phyloP scores from a whole-genome alignment of 2,113 vertebrate genomes.

The Phaethornis superciliosus region DNA sequence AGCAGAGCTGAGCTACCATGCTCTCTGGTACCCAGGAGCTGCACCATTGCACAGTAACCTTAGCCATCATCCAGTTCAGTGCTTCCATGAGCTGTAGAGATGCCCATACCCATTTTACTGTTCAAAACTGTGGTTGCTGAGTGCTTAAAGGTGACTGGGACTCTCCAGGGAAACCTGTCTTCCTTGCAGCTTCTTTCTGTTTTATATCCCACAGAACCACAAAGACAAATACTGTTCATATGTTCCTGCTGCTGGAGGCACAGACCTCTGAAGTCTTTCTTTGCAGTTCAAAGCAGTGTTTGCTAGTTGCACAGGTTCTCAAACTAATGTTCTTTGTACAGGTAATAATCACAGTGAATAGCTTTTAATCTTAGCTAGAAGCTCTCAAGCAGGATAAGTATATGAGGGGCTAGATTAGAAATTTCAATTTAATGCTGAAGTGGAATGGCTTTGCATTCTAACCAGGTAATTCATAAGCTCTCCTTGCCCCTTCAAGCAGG shows the following conservation, averaged over 20 bases:
- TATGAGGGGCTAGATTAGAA: constrained; percentile 1
- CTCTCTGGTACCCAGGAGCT: background rate
- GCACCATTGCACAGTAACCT: background rate
- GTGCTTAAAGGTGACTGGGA: background rate
- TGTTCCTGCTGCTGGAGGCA: background rate
- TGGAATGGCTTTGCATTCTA: constrained; percentile 22
- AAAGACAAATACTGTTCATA: background rate
- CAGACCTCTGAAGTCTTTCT: background rate
- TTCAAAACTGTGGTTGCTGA: background rate
- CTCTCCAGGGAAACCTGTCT: background rate
- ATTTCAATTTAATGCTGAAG: background rate
- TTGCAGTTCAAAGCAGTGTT: background rate
- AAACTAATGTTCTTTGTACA: background rate
- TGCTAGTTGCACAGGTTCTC: background rate
- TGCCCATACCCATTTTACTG: background rate
- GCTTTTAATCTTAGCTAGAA: background rate
- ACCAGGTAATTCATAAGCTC: background rate
- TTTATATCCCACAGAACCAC: background rate
- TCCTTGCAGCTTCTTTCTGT: background rate
- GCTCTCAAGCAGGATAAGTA: background rate
- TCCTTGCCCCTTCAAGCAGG: background rate
- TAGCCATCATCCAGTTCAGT: background rate
- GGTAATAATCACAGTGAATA: background rate
- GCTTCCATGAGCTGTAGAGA: background rate
- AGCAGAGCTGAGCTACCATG: rapidly evolving